Evolutionary conservation across 2,113 vertebrate genomes (phyloP), one percentile per base, ranked within the genome.

Genomic region (Oxygymnocypris stewartii): DNA sequence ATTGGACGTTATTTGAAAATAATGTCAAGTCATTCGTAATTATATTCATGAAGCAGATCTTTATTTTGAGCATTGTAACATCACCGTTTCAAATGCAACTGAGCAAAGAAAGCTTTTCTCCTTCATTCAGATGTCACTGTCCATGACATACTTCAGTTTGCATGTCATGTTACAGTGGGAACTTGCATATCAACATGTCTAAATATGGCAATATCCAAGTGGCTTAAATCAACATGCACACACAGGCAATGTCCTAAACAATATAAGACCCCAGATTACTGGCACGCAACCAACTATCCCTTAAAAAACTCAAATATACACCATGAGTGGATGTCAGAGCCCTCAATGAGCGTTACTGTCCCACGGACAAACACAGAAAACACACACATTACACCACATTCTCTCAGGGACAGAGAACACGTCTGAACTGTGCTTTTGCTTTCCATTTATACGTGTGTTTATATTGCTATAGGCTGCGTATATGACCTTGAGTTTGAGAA

Each of bases 231-330:
- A 84, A 87, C 88, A 88, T 87, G 40, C 76, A 87, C 59, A 31
- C 28, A 31, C 28, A 85, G 81, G 65, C 69, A 79, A 81, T 87
- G 84, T 90, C 82, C 82, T 84, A 89, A 88, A 90, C 79, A 87
- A 91, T 89, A 87, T 71, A 87, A 82, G 63, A 90, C 14, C 79
- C 51, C 75, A 87, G 87, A 89, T 81, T 78, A 23, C 85, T 89
- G 88, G 88, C 84, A 84, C 82, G 5, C 31, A 37, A 84, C 86
- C 87, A 90, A 88, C 82, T 88, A 87, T 90, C 59, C 82, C 85
- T 88, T 82, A 85, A 90, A 85, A 84, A 85, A 81, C 87, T 78
- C 85, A 88, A 90, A 91, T 89, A 91, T 16, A 23, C 18, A 49
- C 2, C n/a, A 20, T 49, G 54, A 85, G 71, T 57, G 40, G 57